A percentile compares a stretch with the other conserved stretches of the same genome.
These are phyloP conservation scores for Garrulus glandarius DNA, from an alignment of 2,797 vertebrate species.

Conservation along the genomic window DNA sequence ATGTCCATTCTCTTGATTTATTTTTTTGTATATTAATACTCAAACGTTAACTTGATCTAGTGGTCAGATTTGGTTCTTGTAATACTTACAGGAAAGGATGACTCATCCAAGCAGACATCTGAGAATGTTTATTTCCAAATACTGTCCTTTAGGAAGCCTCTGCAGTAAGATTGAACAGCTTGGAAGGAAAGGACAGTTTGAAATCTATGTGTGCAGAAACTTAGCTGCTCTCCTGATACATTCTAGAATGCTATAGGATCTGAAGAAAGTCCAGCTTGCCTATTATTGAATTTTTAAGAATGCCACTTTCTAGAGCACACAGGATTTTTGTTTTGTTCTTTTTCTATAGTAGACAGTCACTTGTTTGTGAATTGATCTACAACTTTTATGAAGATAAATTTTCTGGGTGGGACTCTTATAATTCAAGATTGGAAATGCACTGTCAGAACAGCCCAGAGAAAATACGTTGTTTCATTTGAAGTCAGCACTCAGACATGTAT, in stretches of 20 bases:
- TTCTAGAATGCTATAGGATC: neutral
- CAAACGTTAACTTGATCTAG: neutral
- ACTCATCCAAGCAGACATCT: neutral
- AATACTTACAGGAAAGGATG: neutral
- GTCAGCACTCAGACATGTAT: neutral
- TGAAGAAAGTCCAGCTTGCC: neutral
- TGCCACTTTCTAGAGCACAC: neutral
- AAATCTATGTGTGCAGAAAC: neutral
- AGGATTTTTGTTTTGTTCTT: rapidly evolving
- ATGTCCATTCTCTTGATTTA: neutral
- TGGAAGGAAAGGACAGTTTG: neutral
- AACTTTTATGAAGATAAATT: neutral
- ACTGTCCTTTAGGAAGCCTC: neutral
- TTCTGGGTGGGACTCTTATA: neutral
- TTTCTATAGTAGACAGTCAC: neutral
- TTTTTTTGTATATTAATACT: neutral
- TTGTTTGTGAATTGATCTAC: neutral
- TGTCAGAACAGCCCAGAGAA: neutral
- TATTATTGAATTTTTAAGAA: neutral
- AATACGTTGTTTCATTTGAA: neutral
- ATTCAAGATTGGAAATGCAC: neutral
- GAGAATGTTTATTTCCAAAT: neutral
- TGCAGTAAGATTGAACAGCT: neutral
- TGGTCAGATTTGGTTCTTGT: neutral
- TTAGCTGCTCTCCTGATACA: neutral